phyloP scores from a whole-genome alignment of 2,113 vertebrate genomes.

The Xenus cinereus region DNA sequence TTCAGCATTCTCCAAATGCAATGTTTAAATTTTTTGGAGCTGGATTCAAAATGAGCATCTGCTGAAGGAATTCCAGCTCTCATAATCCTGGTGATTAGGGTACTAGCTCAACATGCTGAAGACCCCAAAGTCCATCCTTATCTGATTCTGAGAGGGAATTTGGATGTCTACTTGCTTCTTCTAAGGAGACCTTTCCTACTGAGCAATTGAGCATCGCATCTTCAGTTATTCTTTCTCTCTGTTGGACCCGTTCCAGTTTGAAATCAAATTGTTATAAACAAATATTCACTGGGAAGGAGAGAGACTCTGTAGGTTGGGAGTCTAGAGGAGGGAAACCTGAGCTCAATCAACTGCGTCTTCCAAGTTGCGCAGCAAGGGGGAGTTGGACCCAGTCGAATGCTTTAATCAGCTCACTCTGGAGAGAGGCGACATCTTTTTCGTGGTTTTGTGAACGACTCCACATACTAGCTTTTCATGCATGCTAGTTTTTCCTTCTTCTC shows the following conservation, averaged over 20 bases:
- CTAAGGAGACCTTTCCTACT: not conserved
- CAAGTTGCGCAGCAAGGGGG: not conserved
- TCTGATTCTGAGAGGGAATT: not conserved
- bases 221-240: not conserved
- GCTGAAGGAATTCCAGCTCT: not conserved
- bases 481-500: not conserved
- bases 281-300: not conserved
- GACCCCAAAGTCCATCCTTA: not conserved
- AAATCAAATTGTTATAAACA: not conserved
- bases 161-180: not conserved
- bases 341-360: not conserved
- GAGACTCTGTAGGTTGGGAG: not conserved
- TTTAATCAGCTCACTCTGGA: constrained; percentile 7
- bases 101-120: not conserved
- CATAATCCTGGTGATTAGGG: not conserved
- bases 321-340: not conserved
- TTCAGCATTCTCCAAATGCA: not conserved
- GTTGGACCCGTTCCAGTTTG: not conserved
- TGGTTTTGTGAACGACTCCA: not conserved
- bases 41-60: constrained; percentile 1
- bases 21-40: not conserved
- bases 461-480: not conserved
- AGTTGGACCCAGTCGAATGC: not conserved
- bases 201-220: not conserved
- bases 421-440: not conserved